Percentiles rank a stretch among this genome's conserved stretches.
phyloP scores from a whole-genome alignment of 2,888 invertebrate genomes.

The Stenchaetothrips biformis region DNA sequence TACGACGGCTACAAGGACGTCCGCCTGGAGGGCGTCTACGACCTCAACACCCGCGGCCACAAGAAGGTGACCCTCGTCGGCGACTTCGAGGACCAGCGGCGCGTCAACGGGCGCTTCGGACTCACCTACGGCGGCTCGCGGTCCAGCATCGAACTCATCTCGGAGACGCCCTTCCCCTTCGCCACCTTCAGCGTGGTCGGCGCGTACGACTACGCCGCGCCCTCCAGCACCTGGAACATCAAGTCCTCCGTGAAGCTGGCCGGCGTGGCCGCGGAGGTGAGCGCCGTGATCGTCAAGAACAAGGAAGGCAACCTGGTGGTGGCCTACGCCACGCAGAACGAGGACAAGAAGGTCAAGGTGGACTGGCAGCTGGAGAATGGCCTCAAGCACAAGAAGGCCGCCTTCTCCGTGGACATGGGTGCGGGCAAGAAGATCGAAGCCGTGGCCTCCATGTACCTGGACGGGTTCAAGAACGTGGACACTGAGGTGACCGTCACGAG shows the following conservation, averaged over 20 bases:
- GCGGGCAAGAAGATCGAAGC: constrained; percentile 24
- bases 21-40: not conserved
- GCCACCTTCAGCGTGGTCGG: constrained; percentile 28
- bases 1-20: constrained; percentile 3
- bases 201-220: constrained; percentile 30
- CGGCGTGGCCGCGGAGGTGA: not conserved
- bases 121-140: not conserved
- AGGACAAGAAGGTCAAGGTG: constrained; percentile 18
- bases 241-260: not conserved
- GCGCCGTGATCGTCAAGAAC: constrained; percentile 32
- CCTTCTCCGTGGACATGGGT: constrained; percentile 30
- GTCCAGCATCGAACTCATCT: not conserved
- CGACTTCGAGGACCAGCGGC: not conserved
- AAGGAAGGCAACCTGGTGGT: constrained; percentile 27
- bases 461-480: constrained; percentile 29
- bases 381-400: constrained; percentile 28
- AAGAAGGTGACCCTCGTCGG: not conserved
- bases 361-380: constrained; percentile 30
- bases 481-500: constrained; percentile 24
- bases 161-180: not conserved
- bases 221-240: not conserved
- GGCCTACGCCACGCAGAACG: constrained; percentile 16
- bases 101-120: not conserved
- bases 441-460: constrained; percentile 10
- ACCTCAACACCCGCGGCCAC: not conserved